Base-by-base conservation (phyloP, 2,888 invertebrate species). In the Callyntrura guangdongensis region DNA sequence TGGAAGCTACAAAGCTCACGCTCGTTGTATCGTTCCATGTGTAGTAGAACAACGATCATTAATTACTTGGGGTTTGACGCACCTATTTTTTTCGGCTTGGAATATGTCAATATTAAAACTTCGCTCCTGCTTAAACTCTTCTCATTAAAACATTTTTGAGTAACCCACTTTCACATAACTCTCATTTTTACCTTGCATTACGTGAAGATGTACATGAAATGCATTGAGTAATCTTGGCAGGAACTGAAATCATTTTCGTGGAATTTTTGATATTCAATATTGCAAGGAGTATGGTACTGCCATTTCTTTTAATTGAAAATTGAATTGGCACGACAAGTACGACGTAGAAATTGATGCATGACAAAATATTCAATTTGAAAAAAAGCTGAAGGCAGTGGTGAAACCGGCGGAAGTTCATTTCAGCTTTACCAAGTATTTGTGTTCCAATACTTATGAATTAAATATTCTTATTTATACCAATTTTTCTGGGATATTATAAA, bases 321-420 rank as follows among this genome's bases (percentile, higher is more conserved):
- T 14, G 53, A 14, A 36, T 36, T 14, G 14, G 14, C 53, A 53
- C 11, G 53, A 53, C 3, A 53, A 53, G 53, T 53, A 6, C 53
- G n/a, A n/a, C n/a, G n/a, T n/a, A n/a, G n/a, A n/a, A n/a, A n/a
- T n/a, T n/a, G n/a, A 53, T 53, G 2, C 53, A 36, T 36, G 36
- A 2, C 11, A 53, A 53, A 53, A 3, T 53, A 11, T 47, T 53
- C 53, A 53, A 53, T 2, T 53, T 64, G 61, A 12, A 4, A 12
- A 4, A 64, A 56, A 4, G 36, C n/a, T 56, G 14, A 22, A 27
- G 12, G 0, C 11, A n/a, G 11, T 22, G 27, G 27, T 8, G 12
- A 64, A 3, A 64, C 64, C 64, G 64, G 64, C 64, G 27, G 25
- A 64, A 64, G 6, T 64, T 12, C 64, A 25, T 64, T 64, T 27